A percentile compares a stretch with the other conserved stretches of the same genome.
These are phyloP conservation scores for Gastrophysa polygoni DNA, from an alignment of 2,888 invertebrate species.

Conservation along the genomic window DNA sequence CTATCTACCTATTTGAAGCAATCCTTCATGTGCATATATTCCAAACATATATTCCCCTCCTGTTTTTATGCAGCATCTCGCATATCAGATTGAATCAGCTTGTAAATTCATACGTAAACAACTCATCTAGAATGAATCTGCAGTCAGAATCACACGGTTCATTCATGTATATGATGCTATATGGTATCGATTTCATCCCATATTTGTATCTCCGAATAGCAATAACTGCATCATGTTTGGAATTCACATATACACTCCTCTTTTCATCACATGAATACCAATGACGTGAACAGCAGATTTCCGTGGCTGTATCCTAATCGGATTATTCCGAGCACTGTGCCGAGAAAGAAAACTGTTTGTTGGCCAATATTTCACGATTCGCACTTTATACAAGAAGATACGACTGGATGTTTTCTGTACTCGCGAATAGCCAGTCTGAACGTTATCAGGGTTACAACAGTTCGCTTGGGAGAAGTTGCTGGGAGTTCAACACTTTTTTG, in stretches of 20 bases:
- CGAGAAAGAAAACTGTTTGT: neutral
- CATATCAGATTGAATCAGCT: neutral
- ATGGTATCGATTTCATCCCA: neutral
- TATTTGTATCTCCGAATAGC: neutral
- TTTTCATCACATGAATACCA: neutral
- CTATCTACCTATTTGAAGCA: too few relatives aligned
- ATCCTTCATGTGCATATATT: too few relatives aligned
- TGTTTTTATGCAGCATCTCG: neutral
- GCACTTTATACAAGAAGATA: constrained; percentile 39
- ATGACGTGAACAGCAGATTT: neutral
- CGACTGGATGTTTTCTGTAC: constrained; percentile 39
- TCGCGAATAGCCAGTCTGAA: constrained; percentile 44
- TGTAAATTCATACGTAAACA: neutral
- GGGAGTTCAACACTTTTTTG: too few relatives aligned
- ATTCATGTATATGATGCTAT: neutral
- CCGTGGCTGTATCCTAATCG: neutral
- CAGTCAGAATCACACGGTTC: neutral
- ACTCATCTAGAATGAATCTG: neutral
- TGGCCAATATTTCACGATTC: constrained; percentile 34
- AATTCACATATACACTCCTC: neutral
- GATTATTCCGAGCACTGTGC: neutral
- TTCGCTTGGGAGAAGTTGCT: too few relatives aligned
- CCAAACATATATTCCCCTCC: too few relatives aligned
- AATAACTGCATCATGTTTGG: neutral
- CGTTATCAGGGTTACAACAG: constrained; percentile 35